Conservation (phyloP, 2,113 vertebrate species). For the Bujurquina vittata region DNA sequence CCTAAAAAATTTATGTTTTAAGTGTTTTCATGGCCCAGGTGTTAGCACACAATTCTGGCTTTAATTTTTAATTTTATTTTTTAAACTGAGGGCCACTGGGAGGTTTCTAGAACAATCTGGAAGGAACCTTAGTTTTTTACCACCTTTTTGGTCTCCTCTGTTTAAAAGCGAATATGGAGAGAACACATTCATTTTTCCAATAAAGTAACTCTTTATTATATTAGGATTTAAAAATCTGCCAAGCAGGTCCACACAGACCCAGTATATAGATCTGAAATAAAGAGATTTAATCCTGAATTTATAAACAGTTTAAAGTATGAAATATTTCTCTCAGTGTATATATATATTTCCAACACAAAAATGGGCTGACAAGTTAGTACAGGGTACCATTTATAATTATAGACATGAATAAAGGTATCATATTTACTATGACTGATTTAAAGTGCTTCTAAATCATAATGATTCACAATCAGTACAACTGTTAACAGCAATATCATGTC, state of each 20-base stretch:
- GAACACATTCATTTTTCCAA: constrained; percentile 20
- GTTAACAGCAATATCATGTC: constrained; percentile 35
- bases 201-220: constrained; percentile 65
- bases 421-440: constrained; percentile 48
- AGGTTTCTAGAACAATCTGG: constrained; percentile 62
- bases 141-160: not conserved
- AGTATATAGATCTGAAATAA: constrained; percentile 44
- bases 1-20: not conserved
- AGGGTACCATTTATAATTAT: constrained; percentile 11
- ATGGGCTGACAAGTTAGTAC: constrained; percentile 15
- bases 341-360: constrained; percentile 23
- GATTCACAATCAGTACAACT: constrained; percentile 23
- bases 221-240: constrained; percentile 56
- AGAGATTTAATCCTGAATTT: constrained; percentile 35
- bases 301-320: constrained; percentile 31
- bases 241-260: constrained; percentile 16
- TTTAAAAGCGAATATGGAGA: not conserved
- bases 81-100: not conserved
- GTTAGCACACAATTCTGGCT: fast-evolving
- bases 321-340: constrained; percentile 16
- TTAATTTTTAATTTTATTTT: not conserved
- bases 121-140: constrained; percentile 19
- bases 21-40: not conserved
- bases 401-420: constrained; percentile 29
- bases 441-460: constrained; percentile 66